Evolutionary conservation across 2,888 invertebrate genomes (phyloP), one percentile per base, ranked within the genome.

Genomic region (Parnassius smintheus): DNA sequence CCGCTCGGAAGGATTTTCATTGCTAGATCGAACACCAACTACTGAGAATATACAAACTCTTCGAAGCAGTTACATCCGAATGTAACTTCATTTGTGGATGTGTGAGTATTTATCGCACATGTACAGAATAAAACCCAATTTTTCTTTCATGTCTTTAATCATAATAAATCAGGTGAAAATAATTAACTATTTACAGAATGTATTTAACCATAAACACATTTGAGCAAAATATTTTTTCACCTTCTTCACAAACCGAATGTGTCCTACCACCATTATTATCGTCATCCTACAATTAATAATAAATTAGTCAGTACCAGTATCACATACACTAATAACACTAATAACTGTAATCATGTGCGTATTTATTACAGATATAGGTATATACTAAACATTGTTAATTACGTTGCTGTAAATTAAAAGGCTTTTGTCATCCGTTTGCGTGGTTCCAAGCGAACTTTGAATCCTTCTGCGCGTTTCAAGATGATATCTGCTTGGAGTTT

Each of bases 401-500:
- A 56, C 55, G 58, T 62, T 64, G 55, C 51, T 59, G 56, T 64
- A 25, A 35, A 59, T 73, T 76, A 78, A 68, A 74, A 83, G 48
- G 83, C 85, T 75, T 89, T 91, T 63, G 88, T 77, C 65, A 75
- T 71, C 67, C 78, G 78, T 70, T 94, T 94, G 76, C 96, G 94
- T 12, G 95, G 94, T 73, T 94, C 93, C 49, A 97, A 87, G 67
- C 93, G 93, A 61, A 97, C 94, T 74, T 93, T 94, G 85, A 96
- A 96, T 8, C 96, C 96, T 80, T 96, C 96, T 51, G 94, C 93
- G 58, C 96, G 93, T 83, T 96, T 96, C 65, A 96, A 83, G 73
- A 96, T 96, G 68, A 96, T 95, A 78, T 96, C 96, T 50, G 94
- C 95, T 82, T 95, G 95, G 18, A 96, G 91, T 77, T 93, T 91